A percentile compares a stretch with the other conserved stretches of the same genome.
These are phyloP conservation scores for Fundulus diaphanus DNA, from an alignment of 2,797 vertebrate species.

Conservation along the genomic window DNA sequence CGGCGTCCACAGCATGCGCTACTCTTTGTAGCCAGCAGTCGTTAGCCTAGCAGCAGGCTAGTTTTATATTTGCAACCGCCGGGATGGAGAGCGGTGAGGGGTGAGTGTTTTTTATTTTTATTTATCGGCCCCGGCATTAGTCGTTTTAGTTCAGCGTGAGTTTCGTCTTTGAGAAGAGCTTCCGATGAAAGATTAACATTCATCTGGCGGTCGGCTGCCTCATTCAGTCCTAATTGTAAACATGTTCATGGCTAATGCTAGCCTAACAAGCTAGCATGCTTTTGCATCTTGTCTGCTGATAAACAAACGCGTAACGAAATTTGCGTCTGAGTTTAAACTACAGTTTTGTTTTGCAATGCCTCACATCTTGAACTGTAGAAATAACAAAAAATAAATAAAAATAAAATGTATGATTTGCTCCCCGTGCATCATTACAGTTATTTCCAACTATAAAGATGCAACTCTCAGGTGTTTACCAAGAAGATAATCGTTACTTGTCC, in stretches of 20 bases:
- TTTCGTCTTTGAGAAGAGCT: not conserved
- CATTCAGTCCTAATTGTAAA: not conserved
- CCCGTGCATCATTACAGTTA: not conserved
- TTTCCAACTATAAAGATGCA: not conserved
- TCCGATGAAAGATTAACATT: not conserved
- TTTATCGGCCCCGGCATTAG: not conserved
- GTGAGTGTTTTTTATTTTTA: constrained; percentile 36
- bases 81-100: constrained; percentile 66
- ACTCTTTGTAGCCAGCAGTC: constrained; percentile 34
- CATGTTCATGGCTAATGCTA: constrained; percentile 41
- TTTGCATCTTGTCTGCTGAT: not conserved
- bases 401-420: too few species aligned
- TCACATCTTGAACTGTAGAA: not conserved
- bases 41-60: constrained; percentile 48
- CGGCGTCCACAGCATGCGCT: not conserved
- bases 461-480: not conserved
- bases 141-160: accelerated
- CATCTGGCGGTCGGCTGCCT: not conserved
- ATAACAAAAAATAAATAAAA: not conserved
- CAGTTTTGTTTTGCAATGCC: not conserved
- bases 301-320: not conserved
- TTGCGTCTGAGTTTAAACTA: not conserved
- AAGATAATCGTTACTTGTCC: not conserved
- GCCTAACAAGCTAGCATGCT: constrained; percentile 57
- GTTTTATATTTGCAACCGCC: not conserved